Evolutionary conservation across 1,140 invertebrate genomes (phyloP), one percentile per base, ranked within the genome.

Genomic region (Myzus persicae): DNA sequence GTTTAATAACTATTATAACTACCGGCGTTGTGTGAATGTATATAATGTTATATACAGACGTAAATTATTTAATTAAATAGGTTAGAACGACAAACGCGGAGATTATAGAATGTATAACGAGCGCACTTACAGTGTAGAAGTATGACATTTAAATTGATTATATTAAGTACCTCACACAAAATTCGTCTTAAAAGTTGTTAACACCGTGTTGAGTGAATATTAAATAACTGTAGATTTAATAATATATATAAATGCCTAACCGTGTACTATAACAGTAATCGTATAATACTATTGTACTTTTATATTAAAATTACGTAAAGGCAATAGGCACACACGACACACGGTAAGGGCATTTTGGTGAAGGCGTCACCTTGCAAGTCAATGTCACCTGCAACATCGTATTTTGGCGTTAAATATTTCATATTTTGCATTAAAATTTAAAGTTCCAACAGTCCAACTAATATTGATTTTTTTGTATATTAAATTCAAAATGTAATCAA

Each of bases 1-100:
- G 59, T 76, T 76, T 76, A 76, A 76, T 76, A 76, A 76, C 54
- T 76, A 76, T 76, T n/a, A n/a, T n/a, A 76, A 76, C 59, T 76
- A 5, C 31, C 31, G n/a, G n/a, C 31, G 14, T 76, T n/a, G 5
- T n/a, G 36, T n/a, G n/a, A n/a, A n/a, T n/a, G n/a, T n/a, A n/a
- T n/a, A n/a, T n/a, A n/a, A n/a, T n/a, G n/a, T n/a, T 51, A 51
- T 24, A 51, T 51, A 51, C n/a, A n/a, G 2, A 76, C 14, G 59
- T 76, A 76, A 76, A 76, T 76, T 76, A 76, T n/a, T n/a, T 76
- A 76, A 76, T 76, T 76, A 76, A 18, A n/a, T 76, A 18, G 5
- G n/a, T 76, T 18, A n/a, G 59, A 6, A 76, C 59, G 59, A n/a
- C 11, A 76, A 2, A 14, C 59, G 31, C n/a, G 36, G 20, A 18